Evolutionary conservation across 2,888 invertebrate species (phyloP).

Genomic region (Epistrophe grossulariae): DNA sequence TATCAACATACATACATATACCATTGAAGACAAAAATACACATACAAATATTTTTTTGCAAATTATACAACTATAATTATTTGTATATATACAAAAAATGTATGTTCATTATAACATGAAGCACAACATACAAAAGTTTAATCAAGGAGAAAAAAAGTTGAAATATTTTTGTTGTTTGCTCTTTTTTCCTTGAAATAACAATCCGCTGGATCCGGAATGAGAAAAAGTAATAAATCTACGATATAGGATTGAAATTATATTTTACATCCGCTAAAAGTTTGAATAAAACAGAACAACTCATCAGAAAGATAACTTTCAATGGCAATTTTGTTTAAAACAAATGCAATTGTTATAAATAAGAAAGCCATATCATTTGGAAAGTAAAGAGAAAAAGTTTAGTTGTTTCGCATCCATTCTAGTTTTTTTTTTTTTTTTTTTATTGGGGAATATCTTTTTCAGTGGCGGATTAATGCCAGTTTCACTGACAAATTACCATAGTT

Average conservation of each 20-base stretch:
- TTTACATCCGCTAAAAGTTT: constrained; percentile 33
- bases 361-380: constrained; percentile 13
- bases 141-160: not conserved
- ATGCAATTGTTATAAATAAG: constrained; percentile 33
- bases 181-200: constrained; percentile 62
- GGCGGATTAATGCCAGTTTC: not conserved
- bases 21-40: too few species aligned
- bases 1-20: too few species aligned
- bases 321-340: constrained; percentile 70
- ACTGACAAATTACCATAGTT: too few species aligned
- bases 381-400: constrained; percentile 12
- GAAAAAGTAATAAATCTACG: not conserved
- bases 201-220: constrained; percentile 37
- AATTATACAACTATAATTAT: too few species aligned
- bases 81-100: too few species aligned
- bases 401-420: constrained; percentile 28
- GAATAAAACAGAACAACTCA: constrained; percentile 41
- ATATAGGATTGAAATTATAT: constrained; percentile 42
- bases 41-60: too few species aligned
- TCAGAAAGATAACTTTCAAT: constrained; percentile 57
- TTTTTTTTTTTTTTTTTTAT: not conserved
- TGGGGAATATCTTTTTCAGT: not conserved
- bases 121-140: not conserved
- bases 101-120: too few species aligned
- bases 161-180: constrained; percentile 32